Evolutionary conservation across 2,888 invertebrate species (phyloP).

Genomic region (Latrodectus elegans): DNA sequence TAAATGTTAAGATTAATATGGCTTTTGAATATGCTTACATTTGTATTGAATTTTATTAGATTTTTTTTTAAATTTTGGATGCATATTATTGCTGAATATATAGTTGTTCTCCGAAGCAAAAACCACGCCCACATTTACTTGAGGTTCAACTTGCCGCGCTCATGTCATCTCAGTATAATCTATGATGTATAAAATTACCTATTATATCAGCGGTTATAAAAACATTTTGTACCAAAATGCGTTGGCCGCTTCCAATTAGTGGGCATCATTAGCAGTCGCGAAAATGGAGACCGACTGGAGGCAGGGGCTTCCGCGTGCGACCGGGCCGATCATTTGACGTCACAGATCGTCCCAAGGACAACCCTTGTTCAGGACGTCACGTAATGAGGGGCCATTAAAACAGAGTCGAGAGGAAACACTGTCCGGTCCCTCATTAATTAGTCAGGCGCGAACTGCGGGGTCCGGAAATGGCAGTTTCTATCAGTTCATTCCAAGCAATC

Average conservation of each 20-base stretch:
- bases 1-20: no score
- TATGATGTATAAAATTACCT: neutral
- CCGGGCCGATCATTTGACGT: conserved; percentile 21
- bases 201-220: conserved; percentile 27
- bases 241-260: conserved; percentile 36
- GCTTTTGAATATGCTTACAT: no score
- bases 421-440: conserved; percentile 40
- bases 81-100: no score
- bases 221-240: conserved; percentile 20
- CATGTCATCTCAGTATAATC: no score
- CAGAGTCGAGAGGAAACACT: conserved; percentile 47
- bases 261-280: neutral
- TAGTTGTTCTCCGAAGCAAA: no score
- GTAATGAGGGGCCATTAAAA: conserved; percentile 57
- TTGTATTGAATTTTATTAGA: no score
- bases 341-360: conserved; percentile 44
- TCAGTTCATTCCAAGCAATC: conserved; percentile 42
- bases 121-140: no score
- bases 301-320: conserved; percentile 25
- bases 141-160: no score
- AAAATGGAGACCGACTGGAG: neutral
- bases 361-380: conserved; percentile 2
- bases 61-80: no score
- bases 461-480: conserved; percentile 48
- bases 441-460: conserved; percentile 14